Percentiles rank a stretch among this genome's conserved stretches.
Evolutionary conservation across 2,888 invertebrate genomes (phyloP).

Genomic region (Acleris sparsana): DNA sequence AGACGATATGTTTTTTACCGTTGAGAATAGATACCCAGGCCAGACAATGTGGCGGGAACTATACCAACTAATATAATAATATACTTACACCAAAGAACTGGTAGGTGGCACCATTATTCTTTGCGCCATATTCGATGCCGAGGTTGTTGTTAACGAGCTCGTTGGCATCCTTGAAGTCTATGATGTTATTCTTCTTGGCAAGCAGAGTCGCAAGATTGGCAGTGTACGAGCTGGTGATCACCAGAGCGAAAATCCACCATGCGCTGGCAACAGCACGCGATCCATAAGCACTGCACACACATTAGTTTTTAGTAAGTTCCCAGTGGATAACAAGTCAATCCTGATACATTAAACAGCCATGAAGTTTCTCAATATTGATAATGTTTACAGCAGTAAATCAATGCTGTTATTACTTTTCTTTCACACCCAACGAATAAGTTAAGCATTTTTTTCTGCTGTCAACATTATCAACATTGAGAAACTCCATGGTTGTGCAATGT

Average conservation of each 20-base stretch:
- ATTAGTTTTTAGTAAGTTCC: not conserved
- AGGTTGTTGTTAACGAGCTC: conserved; percentile 91
- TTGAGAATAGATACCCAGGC: too few species aligned
- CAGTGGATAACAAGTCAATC: too few species aligned
- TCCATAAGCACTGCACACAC: conserved; percentile 88
- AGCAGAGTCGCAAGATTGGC: conserved; percentile 96
- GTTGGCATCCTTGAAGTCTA: conserved; percentile 88
- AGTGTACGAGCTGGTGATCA: conserved; percentile 94
- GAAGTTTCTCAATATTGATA: too few species aligned
- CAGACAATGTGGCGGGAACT: too few species aligned
- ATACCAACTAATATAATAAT: not conserved
- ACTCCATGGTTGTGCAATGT: too few species aligned
- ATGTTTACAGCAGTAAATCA: too few species aligned
- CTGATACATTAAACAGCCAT: too few species aligned
- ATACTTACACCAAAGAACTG: conserved; percentile 91
- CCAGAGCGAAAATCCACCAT: conserved; percentile 95
- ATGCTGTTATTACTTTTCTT: too few species aligned
- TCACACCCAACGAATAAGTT: too few species aligned
- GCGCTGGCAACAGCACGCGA: conserved; percentile 93
- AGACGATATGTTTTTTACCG: too few species aligned
- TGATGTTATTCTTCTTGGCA: conserved; percentile 88
- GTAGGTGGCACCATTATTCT: conserved; percentile 92
- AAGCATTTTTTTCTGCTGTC: too few species aligned
- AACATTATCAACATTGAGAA: too few species aligned
- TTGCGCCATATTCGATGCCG: conserved; percentile 93